Conservation (phyloP, 2,113 vertebrate genomes). For the Coryphaenoides rupestris region DNA sequence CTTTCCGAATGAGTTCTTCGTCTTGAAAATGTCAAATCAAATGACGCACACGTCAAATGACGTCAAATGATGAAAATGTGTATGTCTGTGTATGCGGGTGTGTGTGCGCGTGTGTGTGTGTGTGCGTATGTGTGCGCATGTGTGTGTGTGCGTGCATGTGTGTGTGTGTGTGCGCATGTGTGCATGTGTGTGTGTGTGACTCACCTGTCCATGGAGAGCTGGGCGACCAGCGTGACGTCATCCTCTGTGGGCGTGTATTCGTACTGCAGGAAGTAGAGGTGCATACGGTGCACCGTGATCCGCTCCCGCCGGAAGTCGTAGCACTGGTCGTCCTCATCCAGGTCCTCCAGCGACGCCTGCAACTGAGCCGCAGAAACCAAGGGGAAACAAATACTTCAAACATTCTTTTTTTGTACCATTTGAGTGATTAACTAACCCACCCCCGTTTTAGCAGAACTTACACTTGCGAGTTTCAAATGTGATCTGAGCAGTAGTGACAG, state of each 20-base stretch:
- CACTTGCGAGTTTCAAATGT: too few relatives aligned
- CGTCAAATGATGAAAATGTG: too few relatives aligned
- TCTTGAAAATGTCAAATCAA: neutral
- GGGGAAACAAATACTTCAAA: neutral
- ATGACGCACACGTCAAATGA: too few relatives aligned
- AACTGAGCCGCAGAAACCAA: constrained; percentile 57
- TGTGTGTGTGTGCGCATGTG: too few relatives aligned
- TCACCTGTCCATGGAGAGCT: constrained; percentile 98
- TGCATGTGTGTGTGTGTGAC: neutral
- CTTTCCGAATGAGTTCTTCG: neutral
- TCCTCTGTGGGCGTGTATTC: constrained; percentile 63
- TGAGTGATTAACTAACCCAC: too few relatives aligned
- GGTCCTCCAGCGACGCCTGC: constrained; percentile 81
- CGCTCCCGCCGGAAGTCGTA: constrained; percentile 90
- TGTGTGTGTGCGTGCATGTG: too few relatives aligned
- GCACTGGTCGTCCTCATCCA: constrained; percentile 89
- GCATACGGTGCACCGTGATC: constrained; percentile 82
- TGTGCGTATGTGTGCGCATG: too few relatives aligned
- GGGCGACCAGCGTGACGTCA: constrained; percentile 87
- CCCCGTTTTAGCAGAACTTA: too few relatives aligned
- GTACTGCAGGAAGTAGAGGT: constrained; percentile 91
- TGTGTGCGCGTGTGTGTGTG: too few relatives aligned
- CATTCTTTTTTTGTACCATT: too few relatives aligned
- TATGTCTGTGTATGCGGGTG: too few relatives aligned
- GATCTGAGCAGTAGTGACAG: too few relatives aligned